Evolutionary conservation across 2,113 vertebrate genomes (phyloP).

Genomic region (Psittacus erithacus): DNA sequence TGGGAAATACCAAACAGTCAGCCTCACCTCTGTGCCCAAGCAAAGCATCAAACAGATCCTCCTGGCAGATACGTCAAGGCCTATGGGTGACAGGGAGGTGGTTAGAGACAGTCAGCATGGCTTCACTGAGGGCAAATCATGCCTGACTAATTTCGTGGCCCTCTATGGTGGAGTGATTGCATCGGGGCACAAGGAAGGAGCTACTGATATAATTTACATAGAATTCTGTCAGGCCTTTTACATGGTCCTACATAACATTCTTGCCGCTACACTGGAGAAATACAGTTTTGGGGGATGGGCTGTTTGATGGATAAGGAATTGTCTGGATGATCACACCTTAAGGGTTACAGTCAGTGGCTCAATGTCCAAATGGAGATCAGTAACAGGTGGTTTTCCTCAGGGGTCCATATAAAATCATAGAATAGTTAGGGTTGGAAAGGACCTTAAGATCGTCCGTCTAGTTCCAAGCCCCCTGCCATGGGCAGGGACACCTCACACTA

Average conservation of each 20-base stretch:
- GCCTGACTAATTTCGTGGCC: not conserved
- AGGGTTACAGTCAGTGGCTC: not conserved
- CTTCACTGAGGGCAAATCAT: not conserved
- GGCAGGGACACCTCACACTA: too few relatives aligned
- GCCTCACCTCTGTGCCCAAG: not conserved
- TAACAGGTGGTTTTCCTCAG: not conserved
- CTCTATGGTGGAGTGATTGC: not conserved
- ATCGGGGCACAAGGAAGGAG: not conserved
- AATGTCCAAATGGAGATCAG: not conserved
- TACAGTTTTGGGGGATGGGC: not conserved
- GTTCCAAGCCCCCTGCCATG: too few relatives aligned
- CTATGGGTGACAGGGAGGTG: not conserved
- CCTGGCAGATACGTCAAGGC: not conserved
- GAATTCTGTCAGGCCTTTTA: not conserved
- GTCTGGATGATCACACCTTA: fast-evolving
- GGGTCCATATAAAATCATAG: too few relatives aligned
- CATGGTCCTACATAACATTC: too few relatives aligned
- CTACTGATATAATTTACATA: not conserved
- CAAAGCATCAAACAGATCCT: not conserved
- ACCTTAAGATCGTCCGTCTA: too few relatives aligned
- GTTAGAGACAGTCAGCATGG: not conserved
- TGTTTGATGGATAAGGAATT: not conserved
- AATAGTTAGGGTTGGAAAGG: too few relatives aligned
- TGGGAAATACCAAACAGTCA: not conserved
- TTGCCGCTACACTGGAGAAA: not conserved